Percentiles rank a stretch among this genome's conserved stretches.
These are phyloP conservation scores for Hetaerina americana DNA, from an alignment of 1,140 invertebrate species.

Conservation along the genomic window DNA sequence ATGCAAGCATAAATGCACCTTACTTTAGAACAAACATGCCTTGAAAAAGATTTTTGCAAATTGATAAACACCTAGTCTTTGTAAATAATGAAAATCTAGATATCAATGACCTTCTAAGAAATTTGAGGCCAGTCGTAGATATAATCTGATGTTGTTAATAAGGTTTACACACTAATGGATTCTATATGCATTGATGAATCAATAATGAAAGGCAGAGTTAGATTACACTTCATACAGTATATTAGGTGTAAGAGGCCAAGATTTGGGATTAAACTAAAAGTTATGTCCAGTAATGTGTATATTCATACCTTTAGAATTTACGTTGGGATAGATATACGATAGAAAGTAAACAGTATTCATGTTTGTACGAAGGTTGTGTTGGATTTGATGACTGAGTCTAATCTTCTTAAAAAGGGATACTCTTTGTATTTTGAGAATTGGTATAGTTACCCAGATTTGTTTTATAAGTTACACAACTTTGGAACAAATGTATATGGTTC, in stretches of 20 bases:
- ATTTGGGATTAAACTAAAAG: slow-evolving; percentile 14
- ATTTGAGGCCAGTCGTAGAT: not conserved
- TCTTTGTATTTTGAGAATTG: not conserved
- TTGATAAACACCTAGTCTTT: not conserved
- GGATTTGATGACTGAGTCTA: too few relatives aligned
- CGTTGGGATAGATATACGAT: slow-evolving; percentile 11
- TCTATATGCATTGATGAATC: slow-evolving; percentile 12
- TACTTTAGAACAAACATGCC: not conserved
- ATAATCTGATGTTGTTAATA: not conserved
- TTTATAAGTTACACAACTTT: not conserved
- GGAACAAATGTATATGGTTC: not conserved
- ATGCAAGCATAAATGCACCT: not conserved
- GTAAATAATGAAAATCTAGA: too few relatives aligned
- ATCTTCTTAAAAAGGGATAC: not conserved
- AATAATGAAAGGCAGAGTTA: slow-evolving; percentile 11
- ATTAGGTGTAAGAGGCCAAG: slow-evolving; percentile 9
- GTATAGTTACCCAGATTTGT: not conserved
- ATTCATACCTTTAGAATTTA: slow-evolving; percentile 13
- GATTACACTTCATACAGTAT: slow-evolving; percentile 12
- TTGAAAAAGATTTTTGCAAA: not conserved
- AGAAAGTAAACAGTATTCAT: slow-evolving; percentile 5
- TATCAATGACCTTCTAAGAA: too few relatives aligned
- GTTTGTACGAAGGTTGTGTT: not conserved
- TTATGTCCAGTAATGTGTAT: slow-evolving; percentile 7
- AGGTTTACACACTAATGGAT: slow-evolving; percentile 6